phyloP scores from a whole-genome alignment of 2,113 vertebrate genomes.

The Silurus asotus region DNA sequence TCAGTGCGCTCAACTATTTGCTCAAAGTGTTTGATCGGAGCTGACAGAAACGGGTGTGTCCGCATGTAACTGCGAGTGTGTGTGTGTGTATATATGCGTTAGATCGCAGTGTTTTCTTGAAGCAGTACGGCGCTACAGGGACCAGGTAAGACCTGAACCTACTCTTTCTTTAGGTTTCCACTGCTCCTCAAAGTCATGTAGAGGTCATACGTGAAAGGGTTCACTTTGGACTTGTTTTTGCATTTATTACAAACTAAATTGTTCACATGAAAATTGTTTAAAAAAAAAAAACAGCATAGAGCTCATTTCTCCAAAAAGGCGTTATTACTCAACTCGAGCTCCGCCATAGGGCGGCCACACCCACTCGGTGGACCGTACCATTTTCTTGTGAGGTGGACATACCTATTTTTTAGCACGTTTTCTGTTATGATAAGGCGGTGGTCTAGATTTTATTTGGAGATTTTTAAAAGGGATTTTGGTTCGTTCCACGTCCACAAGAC shows the following conservation, averaged over 20 bases:
- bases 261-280: too few relatives aligned
- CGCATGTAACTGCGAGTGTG: neutral
- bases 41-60: constrained; percentile 38
- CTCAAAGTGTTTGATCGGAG: neutral
- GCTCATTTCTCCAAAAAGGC: neutral
- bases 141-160: constrained; percentile 19
- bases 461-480: too few relatives aligned
- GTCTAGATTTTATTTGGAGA: too few relatives aligned
- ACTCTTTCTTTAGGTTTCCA: neutral
- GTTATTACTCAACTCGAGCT: neutral
- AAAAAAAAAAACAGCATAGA: neutral
- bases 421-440: too few relatives aligned
- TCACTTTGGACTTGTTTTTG: too few relatives aligned
- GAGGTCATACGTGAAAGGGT: neutral
- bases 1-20: neutral
- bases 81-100: neutral
- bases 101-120: neutral
- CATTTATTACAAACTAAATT: too few relatives aligned
- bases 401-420: too few relatives aligned
- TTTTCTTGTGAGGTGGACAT: neutral
- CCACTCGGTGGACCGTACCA: neutral
- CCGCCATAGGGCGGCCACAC: neutral
- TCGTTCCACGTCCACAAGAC: too few relatives aligned
- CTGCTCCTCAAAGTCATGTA: neutral
- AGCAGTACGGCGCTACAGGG: neutral